Evolutionary conservation across 92 coral and sea anemone species (phyloP).

Genomic region (Pocillopora meandrina): DNA sequence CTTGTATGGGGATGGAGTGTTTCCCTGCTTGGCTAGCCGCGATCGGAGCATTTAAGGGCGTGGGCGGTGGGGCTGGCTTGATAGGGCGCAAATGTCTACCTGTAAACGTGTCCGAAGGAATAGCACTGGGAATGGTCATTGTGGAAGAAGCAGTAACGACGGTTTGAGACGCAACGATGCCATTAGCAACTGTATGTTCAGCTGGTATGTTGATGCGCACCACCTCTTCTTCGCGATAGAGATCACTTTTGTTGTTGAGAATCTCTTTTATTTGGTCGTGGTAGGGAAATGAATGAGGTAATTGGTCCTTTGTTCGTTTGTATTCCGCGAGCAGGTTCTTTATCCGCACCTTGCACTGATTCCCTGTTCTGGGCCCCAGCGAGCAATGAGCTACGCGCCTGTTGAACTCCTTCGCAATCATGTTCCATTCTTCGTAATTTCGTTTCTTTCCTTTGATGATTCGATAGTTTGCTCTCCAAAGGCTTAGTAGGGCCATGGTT

Average conservation of each 20-base stretch:
- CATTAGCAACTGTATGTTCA: not conserved
- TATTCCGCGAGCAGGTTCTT: conserved; percentile 84
- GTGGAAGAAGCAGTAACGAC: conserved; percentile 20
- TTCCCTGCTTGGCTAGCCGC: conserved; percentile 24
- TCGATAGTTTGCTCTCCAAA: conserved; percentile 78
- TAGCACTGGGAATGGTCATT: not conserved
- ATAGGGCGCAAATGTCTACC: conserved; percentile 30
- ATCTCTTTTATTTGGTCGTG: conserved; percentile 68
- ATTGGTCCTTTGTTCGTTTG: conserved; percentile 72
- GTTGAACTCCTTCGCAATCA: conserved; percentile 78
- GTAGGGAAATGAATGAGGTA: conserved; percentile 65
- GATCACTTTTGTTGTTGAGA: conserved; percentile 39
- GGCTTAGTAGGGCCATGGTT: conserved; percentile 68
- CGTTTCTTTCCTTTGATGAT: conserved; percentile 71
- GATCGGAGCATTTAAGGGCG: conserved; percentile 45
- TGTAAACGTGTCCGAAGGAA: conserved; percentile 13
- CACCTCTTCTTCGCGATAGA: conserved; percentile 13
- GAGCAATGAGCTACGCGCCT: conserved; percentile 65
- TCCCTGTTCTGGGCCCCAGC: conserved; percentile 83
- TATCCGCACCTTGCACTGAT: conserved; percentile 86
- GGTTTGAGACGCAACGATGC: not conserved
- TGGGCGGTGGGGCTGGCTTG: conserved; percentile 39
- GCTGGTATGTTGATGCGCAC: conserved; percentile 35
- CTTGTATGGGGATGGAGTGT: conserved; percentile 21
- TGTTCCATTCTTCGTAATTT: conserved; percentile 86